A percentile compares a stretch with the other conserved stretches of the same genome.
These are phyloP conservation scores for Torymus texanus DNA, from an alignment of 2,888 invertebrate species.

Conservation along the genomic window DNA sequence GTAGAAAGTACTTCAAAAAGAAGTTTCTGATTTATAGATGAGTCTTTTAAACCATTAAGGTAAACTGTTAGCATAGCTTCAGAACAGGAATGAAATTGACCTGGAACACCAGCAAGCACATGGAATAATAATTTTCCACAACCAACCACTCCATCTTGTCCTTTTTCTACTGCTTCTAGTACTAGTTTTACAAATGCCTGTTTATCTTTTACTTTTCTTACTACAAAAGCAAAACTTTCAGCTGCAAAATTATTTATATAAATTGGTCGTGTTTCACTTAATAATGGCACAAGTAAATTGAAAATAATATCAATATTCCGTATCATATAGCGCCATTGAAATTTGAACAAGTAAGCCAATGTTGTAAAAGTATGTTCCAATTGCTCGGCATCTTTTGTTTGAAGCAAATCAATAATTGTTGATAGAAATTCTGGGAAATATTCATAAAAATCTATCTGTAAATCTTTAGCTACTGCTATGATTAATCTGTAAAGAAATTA, in stretches of 20 bases:
- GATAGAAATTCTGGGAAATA: constrained; percentile 87
- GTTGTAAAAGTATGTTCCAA: constrained; percentile 91
- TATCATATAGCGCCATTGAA: constrained; percentile 88
- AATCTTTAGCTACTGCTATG: constrained; percentile 90
- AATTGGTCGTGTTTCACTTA: constrained; percentile 86
- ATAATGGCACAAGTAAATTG: constrained; percentile 83
- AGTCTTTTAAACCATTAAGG: constrained; percentile 79
- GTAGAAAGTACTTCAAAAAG: constrained; percentile 82
- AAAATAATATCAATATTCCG: constrained; percentile 86
- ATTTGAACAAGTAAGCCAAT: constrained; percentile 93
- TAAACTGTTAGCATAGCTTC: constrained; percentile 83
- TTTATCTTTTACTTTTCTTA: constrained; percentile 90
- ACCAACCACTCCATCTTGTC: constrained; percentile 84
- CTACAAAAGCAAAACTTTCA: constrained; percentile 96
- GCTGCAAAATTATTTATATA: constrained; percentile 96
- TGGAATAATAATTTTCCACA: constrained; percentile 93
- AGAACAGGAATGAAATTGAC: constrained; percentile 90
- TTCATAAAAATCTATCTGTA: constrained; percentile 92
- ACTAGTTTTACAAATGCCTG: constrained; percentile 84
- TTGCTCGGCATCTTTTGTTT: constrained; percentile 87
- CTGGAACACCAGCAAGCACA: constrained; percentile 87
- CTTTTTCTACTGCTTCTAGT: constrained; percentile 80
- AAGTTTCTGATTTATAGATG: constrained; percentile 75
- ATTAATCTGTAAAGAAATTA: constrained; percentile 80
- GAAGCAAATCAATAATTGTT: constrained; percentile 82